Base-by-base conservation (phyloP, 2,113 vertebrate genomes). In the Leptobrachium leishanense region DNA sequence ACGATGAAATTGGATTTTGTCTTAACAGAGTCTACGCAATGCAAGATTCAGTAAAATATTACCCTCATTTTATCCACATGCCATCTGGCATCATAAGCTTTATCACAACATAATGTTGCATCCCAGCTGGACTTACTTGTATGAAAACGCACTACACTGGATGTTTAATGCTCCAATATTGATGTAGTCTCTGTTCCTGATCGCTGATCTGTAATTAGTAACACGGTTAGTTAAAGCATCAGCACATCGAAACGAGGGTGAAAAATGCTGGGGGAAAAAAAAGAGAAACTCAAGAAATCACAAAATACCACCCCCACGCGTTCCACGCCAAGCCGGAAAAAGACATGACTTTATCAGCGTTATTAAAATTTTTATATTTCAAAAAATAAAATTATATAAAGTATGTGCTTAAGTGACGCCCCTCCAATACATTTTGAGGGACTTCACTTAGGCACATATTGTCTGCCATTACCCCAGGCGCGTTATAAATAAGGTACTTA, bases 141-240 rank as follows among this genome's bases (percentile, higher is more conserved):
- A 54, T 42, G 62, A 73, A 59, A 41, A 31, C 2, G 62, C 55
- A 44, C 46, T 66, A 72, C 68, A 66, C 69, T 4, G 69, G 39
- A 72, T 42, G 44, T 64, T 20, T 72, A 72, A 40, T 31, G 69
- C 69, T 20, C 63, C 57, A 43, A 11, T 11, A 72, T 67, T 65
- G 70, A 73, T 66, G 31, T 43, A 54, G 53, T 72, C 50, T 42
- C 70, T 73, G 44, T 79, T 73, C 69, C 70, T 44, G 46, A 73
- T 73, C 68, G n/a, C 70, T 67, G 77, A 79, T 66, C 77, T 73
- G 70, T 79, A 79, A 79, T 79, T 79, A 67, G 64, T 20, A 67
- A 63, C 46, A 68, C 20, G 40, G 39, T 55, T 73, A 57, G 13
- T 79, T 66, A 43, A 54, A 73, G 59, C 76, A 77, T 42, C 68